phyloP scores from a whole-genome alignment of 2,113 vertebrate species.

The Platycercus adscitus region DNA sequence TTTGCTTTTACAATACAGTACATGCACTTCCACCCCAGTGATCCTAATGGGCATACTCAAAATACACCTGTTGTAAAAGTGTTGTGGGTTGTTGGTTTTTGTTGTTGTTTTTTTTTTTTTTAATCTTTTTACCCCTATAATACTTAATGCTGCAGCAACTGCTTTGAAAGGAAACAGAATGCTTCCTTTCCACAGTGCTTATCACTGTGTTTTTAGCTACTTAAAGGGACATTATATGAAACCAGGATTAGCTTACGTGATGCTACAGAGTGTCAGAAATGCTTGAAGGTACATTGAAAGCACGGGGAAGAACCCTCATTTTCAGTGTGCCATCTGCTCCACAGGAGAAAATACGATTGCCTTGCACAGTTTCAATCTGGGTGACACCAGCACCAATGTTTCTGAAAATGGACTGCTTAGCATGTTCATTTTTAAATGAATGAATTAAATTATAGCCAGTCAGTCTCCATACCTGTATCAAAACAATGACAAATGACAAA shows the following conservation, averaged over 20 bases:
- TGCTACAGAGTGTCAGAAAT: slow-evolving; percentile 89
- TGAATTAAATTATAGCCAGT: slow-evolving; percentile 91
- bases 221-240: slow-evolving; percentile 40
- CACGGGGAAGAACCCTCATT: slow-evolving; percentile 92
- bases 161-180: slow-evolving; percentile 31
- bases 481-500: neutral
- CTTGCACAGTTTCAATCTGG: slow-evolving; percentile 89
- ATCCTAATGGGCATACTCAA: neutral
- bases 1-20: slow-evolving; percentile 67
- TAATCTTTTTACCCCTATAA: neutral
- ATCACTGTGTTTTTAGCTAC: slow-evolving; percentile 7
- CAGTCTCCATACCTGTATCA: slow-evolving; percentile 90
- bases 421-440: slow-evolving; percentile 93
- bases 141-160: slow-evolving; percentile 42
- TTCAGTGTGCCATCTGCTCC: slow-evolving; percentile 97
- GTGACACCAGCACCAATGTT: slow-evolving; percentile 96
- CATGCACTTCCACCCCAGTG: slow-evolving; percentile 83
- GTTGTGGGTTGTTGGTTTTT: neutral
- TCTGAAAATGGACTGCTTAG: slow-evolving; percentile 98
- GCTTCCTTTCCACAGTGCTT: neutral
- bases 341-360: slow-evolving; percentile 95
- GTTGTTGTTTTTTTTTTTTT: neutral
- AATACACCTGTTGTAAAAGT: neutral
- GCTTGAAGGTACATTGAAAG: slow-evolving; percentile 88
- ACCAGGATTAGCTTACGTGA: slow-evolving; percentile 3